Evolutionary conservation across 1,140 invertebrate genomes (phyloP).

Genomic region (Tetranychus cinnabarinus): DNA sequence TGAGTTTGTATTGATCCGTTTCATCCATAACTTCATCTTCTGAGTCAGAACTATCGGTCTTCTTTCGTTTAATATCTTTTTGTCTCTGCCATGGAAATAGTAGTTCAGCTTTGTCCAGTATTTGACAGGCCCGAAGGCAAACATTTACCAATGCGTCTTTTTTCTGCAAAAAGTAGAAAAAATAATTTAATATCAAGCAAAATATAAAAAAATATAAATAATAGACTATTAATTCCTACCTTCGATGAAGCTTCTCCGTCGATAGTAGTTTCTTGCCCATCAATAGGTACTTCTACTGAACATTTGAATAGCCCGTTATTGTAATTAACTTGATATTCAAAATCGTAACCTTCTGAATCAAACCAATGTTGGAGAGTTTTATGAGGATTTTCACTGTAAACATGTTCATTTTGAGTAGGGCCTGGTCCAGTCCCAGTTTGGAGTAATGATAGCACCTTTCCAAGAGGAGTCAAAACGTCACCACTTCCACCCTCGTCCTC

Average conservation of each 20-base stretch:
- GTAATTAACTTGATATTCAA: conserved; percentile 6
- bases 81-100: conserved; percentile 10
- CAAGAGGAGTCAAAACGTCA: not conserved
- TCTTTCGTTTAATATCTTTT: not conserved
- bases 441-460: not conserved
- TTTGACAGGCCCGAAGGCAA: conserved; percentile 5
- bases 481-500: not conserved
- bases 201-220: not conserved
- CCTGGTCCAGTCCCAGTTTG: not conserved
- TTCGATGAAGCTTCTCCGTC: not conserved
- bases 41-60: not conserved
- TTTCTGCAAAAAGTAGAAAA: conserved; percentile 2
- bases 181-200: not conserved
- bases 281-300: conserved; percentile 7
- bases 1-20: not conserved
- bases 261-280: conserved; percentile 6
- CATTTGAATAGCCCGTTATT: conserved; percentile 6
- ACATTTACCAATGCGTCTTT: conserved; percentile 6
- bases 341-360: conserved; percentile 7
- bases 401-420: conserved; percentile 1
- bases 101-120: conserved; percentile 8
- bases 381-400: conserved; percentile 6
- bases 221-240: not conserved
- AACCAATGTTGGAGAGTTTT: conserved; percentile 9
- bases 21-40: conserved; percentile 5